These are phyloP conservation scores for Albula goreensis DNA, from an alignment of 2,113 vertebrate genomes.

Conservation along the genomic window DNA sequence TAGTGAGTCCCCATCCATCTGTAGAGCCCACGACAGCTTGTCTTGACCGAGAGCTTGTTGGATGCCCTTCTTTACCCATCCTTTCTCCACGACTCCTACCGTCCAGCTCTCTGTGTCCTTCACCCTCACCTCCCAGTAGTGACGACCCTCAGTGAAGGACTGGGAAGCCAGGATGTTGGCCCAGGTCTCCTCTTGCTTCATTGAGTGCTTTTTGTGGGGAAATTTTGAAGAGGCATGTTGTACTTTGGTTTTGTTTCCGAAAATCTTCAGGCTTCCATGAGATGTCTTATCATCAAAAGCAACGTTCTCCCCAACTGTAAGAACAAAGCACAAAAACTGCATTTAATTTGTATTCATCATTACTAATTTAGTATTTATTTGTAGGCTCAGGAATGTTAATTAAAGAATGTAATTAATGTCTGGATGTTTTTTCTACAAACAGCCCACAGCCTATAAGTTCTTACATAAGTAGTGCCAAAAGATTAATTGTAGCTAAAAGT, in stretches of 20 bases:
- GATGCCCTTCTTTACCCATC: background rate
- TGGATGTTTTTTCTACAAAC: background rate
- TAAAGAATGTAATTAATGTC: too few species aligned
- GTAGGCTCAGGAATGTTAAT: too few species aligned
- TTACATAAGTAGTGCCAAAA: background rate
- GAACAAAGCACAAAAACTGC: background rate
- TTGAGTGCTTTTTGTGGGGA: background rate
- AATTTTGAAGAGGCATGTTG: constrained; percentile 32
- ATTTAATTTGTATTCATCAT: background rate
- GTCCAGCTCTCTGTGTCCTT: constrained; percentile 26
- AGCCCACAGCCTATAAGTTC: background rate
- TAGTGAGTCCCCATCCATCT: constrained; percentile 25
- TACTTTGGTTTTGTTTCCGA: constrained; percentile 45
- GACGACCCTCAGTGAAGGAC: constrained; percentile 25
- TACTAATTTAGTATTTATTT: too few species aligned
- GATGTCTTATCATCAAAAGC: constrained; percentile 65
- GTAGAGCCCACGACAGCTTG: constrained; percentile 25
- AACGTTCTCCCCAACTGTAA: constrained; percentile 65
- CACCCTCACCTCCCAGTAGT: constrained; percentile 46
- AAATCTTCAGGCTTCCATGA: constrained; percentile 66
- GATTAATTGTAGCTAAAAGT: too few species aligned
- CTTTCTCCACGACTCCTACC: constrained; percentile 29
- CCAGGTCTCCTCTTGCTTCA: background rate
- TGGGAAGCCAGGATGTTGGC: constrained; percentile 24
- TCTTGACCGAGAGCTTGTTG: background rate